Evolutionary conservation across 2,888 invertebrate genomes (phyloP), one percentile per base, ranked within the genome.

Genomic region (Sinotaia quadrata): DNA sequence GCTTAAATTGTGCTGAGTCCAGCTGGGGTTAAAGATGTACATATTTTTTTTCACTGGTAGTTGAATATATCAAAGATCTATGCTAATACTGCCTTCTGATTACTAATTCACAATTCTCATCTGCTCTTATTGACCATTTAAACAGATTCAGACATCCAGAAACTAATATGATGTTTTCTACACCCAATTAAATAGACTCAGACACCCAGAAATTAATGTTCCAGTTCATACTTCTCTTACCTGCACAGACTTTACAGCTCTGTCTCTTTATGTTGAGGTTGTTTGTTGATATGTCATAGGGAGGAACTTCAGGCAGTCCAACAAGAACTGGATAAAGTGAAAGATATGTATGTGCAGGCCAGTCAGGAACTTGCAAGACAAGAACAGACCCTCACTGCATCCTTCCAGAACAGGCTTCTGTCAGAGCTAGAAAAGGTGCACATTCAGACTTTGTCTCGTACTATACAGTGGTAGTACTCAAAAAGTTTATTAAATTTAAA

Each of bases 331-430:
- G 82, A 81, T 63, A 75, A 79, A 15, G 84, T 85, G 58, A 87
- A 86, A 74, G 79, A 84, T n/a, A 62, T 83, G 66, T 87, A 87
- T 69, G 79, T 85, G 8, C 72, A 77, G 36, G 77, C 82, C 18
- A 84, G 86, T 72, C 72, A 78, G 33, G 81, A 83, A 65, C 83
- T 80, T 57, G 58, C 47, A 7, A 57, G 70, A n/a, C 59, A 74
- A 34, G 76, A 76, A n/a, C 69, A 73, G 15, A 73, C 77, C 27
- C 69, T 78, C 36, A 59, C 62, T 37, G 41, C 15, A 18, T 54
- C 57, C 51, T 58, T 62, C 44, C 44, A 60, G 21, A 29, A 60
- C 21, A 33, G 67, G 31, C 41, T 67, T 24, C 44, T 68, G 21
- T 62, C 73, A 8, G 77, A 75, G 61, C 57, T 79, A 24, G 67